Evolutionary conservation across 37 sponge, comb jelly and placozoan species (phyloP), one percentile per base, ranked within the genome.

Genomic region (Beroe forskalii): DNA sequence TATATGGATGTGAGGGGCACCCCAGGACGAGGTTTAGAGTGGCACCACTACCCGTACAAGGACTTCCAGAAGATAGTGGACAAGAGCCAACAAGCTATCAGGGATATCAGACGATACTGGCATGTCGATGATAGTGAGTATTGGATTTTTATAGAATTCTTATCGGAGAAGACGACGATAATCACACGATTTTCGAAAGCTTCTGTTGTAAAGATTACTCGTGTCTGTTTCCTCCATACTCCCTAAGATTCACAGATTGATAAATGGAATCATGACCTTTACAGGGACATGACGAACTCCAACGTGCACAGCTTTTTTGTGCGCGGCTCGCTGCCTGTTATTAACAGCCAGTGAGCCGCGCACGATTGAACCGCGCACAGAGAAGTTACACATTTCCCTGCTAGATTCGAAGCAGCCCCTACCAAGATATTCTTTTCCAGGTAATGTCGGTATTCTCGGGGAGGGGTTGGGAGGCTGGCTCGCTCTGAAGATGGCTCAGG

Each of bases 101-200:
- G 75, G 31, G 75, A 72, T 33, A 72, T 72, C 36, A 32, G 31
- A 22, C 23, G 23, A 20, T 72, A 72, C 22, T 72, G 75, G 75
- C 75, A 72, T 30, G 75, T 72, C 39, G 35, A 72, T 32, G 75
- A 72, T 39, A 72, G 75, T 72, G 22, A 72, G 75, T 72, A 64
- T n/a, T n/a, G n/a, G n/a, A n/a, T n/a, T n/a, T n/a, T n/a, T n/a
- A n/a, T n/a, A n/a, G n/a, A n/a, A n/a, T n/a, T n/a, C n/a, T n/a
- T n/a, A n/a, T n/a, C n/a, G n/a, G n/a, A n/a, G n/a, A n/a, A n/a
- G n/a, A n/a, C n/a, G n/a, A n/a, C n/a, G n/a, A n/a, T n/a, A n/a
- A n/a, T n/a, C n/a, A n/a, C n/a, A n/a, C n/a, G n/a, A n/a, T n/a
- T n/a, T n/a, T n/a, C n/a, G n/a, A n/a, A n/a, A n/a, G n/a, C n/a